These are phyloP conservation scores for Solea senegalensis DNA, from an alignment of 2,113 vertebrate genomes.

Conservation along the genomic window DNA sequence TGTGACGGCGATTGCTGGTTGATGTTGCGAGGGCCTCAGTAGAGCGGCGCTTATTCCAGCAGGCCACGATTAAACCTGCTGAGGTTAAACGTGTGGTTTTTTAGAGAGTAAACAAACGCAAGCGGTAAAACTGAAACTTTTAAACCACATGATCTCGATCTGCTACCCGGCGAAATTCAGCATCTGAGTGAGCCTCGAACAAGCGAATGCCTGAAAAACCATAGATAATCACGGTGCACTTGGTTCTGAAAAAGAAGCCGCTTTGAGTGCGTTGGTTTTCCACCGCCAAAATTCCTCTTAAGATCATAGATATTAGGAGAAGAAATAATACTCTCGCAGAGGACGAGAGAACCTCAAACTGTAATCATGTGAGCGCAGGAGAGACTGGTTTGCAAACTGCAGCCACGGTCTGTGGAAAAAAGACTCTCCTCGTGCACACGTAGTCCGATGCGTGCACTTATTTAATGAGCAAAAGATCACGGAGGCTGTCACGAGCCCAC, in stretches of 20 bases:
- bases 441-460: slow-evolving; percentile 41
- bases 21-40: slow-evolving; percentile 10
- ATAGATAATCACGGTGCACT: slow-evolving; percentile 47
- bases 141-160: background rate
- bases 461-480: slow-evolving; percentile 65
- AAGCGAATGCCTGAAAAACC: slow-evolving; percentile 44
- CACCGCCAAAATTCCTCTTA: slow-evolving; percentile 42
- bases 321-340: slow-evolving; percentile 23
- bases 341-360: slow-evolving; percentile 19
- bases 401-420: slow-evolving; percentile 4
- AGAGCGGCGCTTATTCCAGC: slow-evolving; percentile 3
- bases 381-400: background rate
- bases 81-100: background rate
- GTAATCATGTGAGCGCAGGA: background rate
- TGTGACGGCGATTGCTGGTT: slow-evolving; percentile 51
- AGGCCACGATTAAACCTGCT: slow-evolving; percentile 9
- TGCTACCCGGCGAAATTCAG: slow-evolving; percentile 9
- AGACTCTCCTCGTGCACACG: slow-evolving; percentile 18
- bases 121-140: background rate
- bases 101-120: background rate
- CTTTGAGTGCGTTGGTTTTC: slow-evolving; percentile 31
- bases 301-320: slow-evolving; percentile 49
- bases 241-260: slow-evolving; percentile 41
- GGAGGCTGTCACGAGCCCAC: slow-evolving; percentile 50
- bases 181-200: slow-evolving; percentile 15